Conservation (phyloP, 2,113 vertebrate genomes). For the Numenius arquata region DNA sequence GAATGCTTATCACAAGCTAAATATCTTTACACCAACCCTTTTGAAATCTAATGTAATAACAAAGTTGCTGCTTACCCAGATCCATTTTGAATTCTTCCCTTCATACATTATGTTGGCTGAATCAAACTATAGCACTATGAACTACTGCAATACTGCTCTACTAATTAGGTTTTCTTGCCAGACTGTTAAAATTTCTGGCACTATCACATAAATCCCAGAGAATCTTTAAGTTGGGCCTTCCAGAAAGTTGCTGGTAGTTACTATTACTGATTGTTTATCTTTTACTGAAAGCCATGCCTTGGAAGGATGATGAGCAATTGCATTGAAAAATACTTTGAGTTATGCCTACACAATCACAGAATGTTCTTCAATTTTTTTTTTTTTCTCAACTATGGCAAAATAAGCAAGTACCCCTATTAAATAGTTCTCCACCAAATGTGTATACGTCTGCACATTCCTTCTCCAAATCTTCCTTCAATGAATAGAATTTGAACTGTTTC, state of each 20-base stretch:
- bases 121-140: neutral
- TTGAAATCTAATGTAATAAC: neutral
- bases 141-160: neutral
- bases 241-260: neutral
- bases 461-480: fast-evolving
- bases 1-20: neutral
- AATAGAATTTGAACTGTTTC: neutral
- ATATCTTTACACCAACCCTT: neutral
- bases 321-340: neutral
- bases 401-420: neutral
- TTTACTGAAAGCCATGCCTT: neutral
- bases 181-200: slow-evolving; percentile 18
- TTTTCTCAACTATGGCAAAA: neutral
- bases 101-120: neutral
- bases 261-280: neutral
- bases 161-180: slow-evolving; percentile 47
- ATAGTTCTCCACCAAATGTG: neutral
- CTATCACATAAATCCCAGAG: neutral
- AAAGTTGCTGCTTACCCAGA: neutral
- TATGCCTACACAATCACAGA: neutral
- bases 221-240: neutral
- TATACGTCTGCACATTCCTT: neutral
- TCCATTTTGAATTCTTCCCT: neutral
- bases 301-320: neutral
- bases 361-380: neutral